These are phyloP conservation scores for Chrysolina oricalcia DNA, from an alignment of 2,888 invertebrate genomes.

Conservation along the genomic window DNA sequence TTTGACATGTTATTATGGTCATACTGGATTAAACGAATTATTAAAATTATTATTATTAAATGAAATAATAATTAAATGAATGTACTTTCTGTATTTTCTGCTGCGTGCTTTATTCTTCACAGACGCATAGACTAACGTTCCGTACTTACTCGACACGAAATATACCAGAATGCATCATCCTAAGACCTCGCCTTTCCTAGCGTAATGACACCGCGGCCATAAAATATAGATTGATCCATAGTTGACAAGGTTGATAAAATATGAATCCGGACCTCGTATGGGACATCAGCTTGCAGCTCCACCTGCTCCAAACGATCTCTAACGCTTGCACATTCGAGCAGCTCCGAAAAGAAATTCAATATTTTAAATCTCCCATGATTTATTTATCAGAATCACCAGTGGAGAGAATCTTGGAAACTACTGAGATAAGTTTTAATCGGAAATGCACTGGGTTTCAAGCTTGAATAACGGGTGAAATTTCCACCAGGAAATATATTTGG, in stretches of 20 bases:
- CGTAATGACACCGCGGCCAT: conserved; percentile 19
- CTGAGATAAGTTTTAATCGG: conserved; percentile 40
- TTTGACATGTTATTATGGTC: too few species aligned
- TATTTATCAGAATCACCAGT: conserved; percentile 42
- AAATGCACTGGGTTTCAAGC: conserved; percentile 29
- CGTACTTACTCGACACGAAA: not conserved
- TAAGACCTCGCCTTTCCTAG: conserved; percentile 20
- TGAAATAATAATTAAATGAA: too few species aligned
- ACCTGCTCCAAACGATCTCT: conserved; percentile 38
- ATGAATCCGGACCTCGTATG: conserved; percentile 38
- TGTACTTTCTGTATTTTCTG: too few species aligned
- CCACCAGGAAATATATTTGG: conserved; percentile 5
- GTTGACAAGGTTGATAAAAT: conserved; percentile 41
- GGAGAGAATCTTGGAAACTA: conserved; percentile 36
- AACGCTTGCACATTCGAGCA: conserved; percentile 30
- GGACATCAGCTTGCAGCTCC: conserved; percentile 33
- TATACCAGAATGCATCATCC: conserved; percentile 31
- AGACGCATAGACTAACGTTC: too few species aligned
- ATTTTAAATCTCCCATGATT: conserved; percentile 46
- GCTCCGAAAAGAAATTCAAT: conserved; percentile 38
- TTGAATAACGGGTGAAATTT: conserved; percentile 31
- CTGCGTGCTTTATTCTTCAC: too few species aligned
- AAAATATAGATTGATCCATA: conserved; percentile 37
- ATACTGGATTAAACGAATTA: too few species aligned
- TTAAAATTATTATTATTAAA: too few species aligned